Percentiles rank a stretch among this genome's conserved stretches.
These are phyloP conservation scores for Zenarchopterus dispar DNA, from an alignment of 2,797 vertebrate genomes.

Conservation along the genomic window DNA sequence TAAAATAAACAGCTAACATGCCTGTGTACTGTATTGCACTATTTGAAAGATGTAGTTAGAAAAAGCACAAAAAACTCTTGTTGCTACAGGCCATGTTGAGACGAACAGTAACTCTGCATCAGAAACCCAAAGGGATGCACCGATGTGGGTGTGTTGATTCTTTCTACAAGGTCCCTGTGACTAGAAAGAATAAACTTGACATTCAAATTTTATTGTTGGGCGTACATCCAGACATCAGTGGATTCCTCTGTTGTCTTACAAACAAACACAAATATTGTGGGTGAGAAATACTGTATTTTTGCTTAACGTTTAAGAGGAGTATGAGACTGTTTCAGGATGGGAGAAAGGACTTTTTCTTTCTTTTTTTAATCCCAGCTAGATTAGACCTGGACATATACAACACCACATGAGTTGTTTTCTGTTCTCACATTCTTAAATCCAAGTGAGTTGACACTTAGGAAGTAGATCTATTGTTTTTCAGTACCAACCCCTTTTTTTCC, in stretches of 20 bases:
- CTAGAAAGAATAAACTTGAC: not conserved
- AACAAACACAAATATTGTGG: not conserved
- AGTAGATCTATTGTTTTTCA: not conserved
- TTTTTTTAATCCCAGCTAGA: constrained; percentile 1
- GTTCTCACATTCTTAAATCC: not conserved
- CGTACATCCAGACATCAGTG: not conserved
- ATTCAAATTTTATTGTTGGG: constrained; percentile 19
- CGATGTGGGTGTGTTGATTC: constrained; percentile 36
- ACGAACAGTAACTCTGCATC: no score
- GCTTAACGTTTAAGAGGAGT: not conserved
- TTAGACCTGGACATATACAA: not conserved
- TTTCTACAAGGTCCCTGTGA: not conserved
- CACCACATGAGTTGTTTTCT: not conserved
- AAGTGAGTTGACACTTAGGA: not conserved
- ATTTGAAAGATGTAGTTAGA: no score
- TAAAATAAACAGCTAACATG: no score
- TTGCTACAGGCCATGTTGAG: no score
- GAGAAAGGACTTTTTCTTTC: not conserved
- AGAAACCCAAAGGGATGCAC: no score
- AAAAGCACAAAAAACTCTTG: no score
- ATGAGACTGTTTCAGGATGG: not conserved
- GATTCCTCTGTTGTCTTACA: not conserved
- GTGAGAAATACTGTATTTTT: not conserved
- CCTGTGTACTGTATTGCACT: no score
- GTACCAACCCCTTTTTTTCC: constrained; percentile 16